Evolutionary conservation across 2,888 invertebrate species (phyloP).

Genomic region (Plagiodera versicolora): DNA sequence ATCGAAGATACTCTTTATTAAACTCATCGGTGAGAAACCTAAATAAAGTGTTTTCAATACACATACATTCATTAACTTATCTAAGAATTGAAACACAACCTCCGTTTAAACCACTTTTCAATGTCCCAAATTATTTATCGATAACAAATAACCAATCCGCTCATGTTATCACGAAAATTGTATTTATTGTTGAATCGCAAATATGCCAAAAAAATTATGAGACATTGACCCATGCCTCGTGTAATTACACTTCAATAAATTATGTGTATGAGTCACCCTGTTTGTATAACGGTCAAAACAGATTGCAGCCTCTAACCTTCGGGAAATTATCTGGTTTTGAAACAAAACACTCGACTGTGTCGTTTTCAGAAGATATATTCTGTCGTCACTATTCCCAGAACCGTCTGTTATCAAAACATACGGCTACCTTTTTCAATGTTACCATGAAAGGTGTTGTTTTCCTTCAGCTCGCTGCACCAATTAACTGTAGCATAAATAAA

Average conservation of each 20-base stretch:
- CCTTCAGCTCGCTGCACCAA: slow-evolving; percentile 26
- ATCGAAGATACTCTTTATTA: no score
- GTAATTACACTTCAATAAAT: background rate
- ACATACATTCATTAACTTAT: no score
- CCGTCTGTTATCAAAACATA: slow-evolving; percentile 4
- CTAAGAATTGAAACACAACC: no score
- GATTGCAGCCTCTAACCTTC: slow-evolving; percentile 9
- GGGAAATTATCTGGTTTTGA: slow-evolving; percentile 5
- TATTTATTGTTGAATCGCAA: background rate
- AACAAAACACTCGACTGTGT: slow-evolving; percentile 8
- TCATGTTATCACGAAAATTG: background rate
- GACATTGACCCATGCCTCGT: background rate
- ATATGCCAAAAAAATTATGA: background rate
- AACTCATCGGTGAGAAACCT: no score
- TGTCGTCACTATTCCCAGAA: slow-evolving; percentile 9
- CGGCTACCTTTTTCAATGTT: slow-evolving; percentile 19
- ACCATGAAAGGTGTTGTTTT: slow-evolving; percentile 26
- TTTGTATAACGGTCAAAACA: slow-evolving; percentile 1
- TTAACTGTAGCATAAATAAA: slow-evolving; percentile 37
- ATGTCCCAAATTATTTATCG: no score
- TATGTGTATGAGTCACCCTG: background rate
- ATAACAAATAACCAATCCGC: no score
- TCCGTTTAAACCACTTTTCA: no score
- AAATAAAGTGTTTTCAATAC: no score
- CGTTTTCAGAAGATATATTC: background rate